Evolutionary conservation across 2,888 invertebrate species (phyloP), one percentile per base, ranked within the genome.

Genomic region (Litoditis marina): DNA sequence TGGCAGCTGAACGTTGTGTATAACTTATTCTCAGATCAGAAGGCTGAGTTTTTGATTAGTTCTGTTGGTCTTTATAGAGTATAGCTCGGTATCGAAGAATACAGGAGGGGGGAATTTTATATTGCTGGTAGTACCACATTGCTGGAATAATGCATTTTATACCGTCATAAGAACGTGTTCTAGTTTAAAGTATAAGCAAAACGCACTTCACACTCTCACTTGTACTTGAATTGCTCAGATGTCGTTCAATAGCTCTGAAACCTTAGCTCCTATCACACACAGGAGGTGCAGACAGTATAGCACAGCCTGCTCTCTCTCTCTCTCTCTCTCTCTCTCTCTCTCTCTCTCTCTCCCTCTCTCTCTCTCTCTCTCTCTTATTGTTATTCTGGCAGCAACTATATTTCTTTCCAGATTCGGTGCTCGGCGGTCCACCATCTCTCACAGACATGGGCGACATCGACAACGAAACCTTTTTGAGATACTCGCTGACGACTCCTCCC

Each of bases 391-490:
- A 52, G 3, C 22, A 1, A 60, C 36, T 39, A 52, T 27, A 31
- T 39, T 34, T 36, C 7, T 3, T 6, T 50, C 27, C 34, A 62
- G 53, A 47, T 44, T 63, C 63, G 2, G 59, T 63, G 39, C 44
- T 68, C 27, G 67, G 66, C 8, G 67, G 68, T 6, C 65, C 67
- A 0, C 64, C 65, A 13, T 68, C 71, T 28, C 51, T 59, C 16
- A 54, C 69, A 1, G 66, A 68, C 27, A 60, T 75, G 54, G 66
- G 66, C 13, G 74, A 75, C 51, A 46, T 73, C 27, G 70, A 65
- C 28, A 69, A 71, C 28, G 73, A 71, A 8, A 51, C 67, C 11
- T 69, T 66, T 44, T 60, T 75, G 27, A 61, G 68, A 36, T 69
- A 64, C 34, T 67, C 71, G 1, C 51, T 70, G 39, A 47, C 63